phyloP scores from a whole-genome alignment of 2,113 vertebrate species.

The Pelusios castaneus region DNA sequence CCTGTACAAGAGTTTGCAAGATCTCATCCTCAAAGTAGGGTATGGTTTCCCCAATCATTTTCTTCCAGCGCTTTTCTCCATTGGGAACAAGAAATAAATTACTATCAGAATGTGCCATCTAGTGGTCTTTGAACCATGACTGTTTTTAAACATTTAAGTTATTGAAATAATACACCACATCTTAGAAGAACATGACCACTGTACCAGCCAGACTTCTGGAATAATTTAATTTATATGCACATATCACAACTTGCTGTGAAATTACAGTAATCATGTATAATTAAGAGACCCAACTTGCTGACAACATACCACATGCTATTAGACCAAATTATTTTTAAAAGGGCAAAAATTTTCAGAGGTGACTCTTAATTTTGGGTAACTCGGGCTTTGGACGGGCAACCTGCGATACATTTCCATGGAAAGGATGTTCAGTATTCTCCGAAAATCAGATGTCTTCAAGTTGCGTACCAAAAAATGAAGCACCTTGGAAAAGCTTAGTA shows the following conservation, averaged over 20 bases:
- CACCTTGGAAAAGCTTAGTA: background rate
- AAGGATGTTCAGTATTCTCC: background rate
- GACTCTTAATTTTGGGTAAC: background rate
- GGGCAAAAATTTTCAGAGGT: background rate
- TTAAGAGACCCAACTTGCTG: background rate
- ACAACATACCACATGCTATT: background rate
- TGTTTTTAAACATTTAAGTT: background rate
- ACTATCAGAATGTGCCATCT: conserved; percentile 43
- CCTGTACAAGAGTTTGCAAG: background rate
- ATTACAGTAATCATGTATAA: background rate
- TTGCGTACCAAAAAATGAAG: background rate
- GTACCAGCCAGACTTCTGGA: fast-evolving
- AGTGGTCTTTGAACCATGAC: background rate
- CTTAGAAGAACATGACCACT: background rate
- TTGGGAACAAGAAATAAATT: background rate
- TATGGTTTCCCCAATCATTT: background rate
- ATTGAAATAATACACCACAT: background rate
- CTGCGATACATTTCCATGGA: background rate
- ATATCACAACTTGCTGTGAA: background rate
- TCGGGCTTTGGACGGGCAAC: background rate
- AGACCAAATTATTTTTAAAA: background rate
- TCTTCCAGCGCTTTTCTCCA: background rate
- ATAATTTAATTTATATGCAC: background rate
- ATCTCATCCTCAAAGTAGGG: background rate
- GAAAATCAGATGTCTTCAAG: background rate